A percentile compares a stretch with the other conserved stretches of the same genome.
These are phyloP conservation scores for Amphipyra berbera DNA, from an alignment of 2,888 invertebrate species.

Conservation along the genomic window DNA sequence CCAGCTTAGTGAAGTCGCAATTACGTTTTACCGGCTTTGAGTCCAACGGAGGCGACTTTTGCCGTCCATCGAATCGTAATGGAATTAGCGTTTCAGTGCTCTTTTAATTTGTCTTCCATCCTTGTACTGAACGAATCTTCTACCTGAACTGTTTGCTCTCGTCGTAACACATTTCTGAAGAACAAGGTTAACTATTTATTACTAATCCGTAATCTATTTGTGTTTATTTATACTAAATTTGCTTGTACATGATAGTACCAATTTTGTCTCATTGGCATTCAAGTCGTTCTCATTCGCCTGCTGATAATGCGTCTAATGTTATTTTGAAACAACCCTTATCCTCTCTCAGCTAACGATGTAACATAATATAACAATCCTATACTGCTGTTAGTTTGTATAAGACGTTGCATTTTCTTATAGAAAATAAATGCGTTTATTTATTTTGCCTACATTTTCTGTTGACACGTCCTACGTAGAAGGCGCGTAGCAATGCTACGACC, in stretches of 20 bases:
- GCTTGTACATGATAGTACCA: slow-evolving; percentile 31
- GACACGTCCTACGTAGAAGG: slow-evolving; percentile 5
- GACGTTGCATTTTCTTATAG: background rate
- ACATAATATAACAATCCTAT: slow-evolving; percentile 44
- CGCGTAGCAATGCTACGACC: slow-evolving; percentile 30
- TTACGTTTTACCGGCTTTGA: slow-evolving; percentile 89
- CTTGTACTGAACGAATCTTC: slow-evolving; percentile 82
- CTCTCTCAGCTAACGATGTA: slow-evolving; percentile 48
- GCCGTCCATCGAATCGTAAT: slow-evolving; percentile 89
- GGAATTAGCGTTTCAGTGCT: slow-evolving; percentile 87
- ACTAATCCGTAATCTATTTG: slow-evolving; percentile 48
- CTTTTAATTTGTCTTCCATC: slow-evolving; percentile 87
- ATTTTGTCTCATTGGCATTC: slow-evolving; percentile 56
- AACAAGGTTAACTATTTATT: slow-evolving; percentile 45
- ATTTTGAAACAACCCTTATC: slow-evolving; percentile 55
- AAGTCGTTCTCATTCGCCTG: slow-evolving; percentile 51
- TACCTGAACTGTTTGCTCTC: slow-evolving; percentile 66
- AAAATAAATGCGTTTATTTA: background rate
- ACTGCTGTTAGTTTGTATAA: slow-evolving; percentile 23
- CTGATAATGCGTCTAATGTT: slow-evolving; percentile 58
- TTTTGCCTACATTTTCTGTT: background rate
- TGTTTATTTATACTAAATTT: slow-evolving; percentile 39
- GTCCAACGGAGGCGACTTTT: slow-evolving; percentile 86
- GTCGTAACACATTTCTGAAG: slow-evolving; percentile 56
- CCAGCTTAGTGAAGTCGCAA: slow-evolving; percentile 89